phyloP scores from a whole-genome alignment of 2,113 vertebrate species.

The Anoura caudifer region DNA sequence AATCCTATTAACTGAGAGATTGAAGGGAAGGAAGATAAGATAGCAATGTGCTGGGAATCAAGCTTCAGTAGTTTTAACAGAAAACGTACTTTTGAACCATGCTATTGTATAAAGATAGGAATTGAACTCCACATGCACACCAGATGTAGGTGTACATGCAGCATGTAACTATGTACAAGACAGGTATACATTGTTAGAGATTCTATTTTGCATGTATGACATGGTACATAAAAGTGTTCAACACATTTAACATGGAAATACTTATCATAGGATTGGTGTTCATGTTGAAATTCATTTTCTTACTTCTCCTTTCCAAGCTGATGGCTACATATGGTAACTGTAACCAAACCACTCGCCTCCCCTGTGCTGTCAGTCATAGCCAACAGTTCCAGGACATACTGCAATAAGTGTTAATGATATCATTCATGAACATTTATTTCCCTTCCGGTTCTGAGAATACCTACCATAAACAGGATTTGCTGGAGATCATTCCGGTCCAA shows the following conservation, averaged over 20 bases:
- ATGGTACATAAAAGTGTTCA: not conserved
- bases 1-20: constrained; percentile 79
- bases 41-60: constrained; percentile 72
- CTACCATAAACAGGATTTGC: not conserved
- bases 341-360: not conserved
- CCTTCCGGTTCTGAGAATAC: not conserved
- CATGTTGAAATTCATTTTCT: not conserved
- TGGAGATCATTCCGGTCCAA: not conserved
- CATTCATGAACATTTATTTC: not conserved
- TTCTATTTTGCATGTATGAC: not conserved
- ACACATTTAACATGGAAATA: not conserved
- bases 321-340: not conserved
- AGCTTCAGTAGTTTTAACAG: constrained; percentile 76
- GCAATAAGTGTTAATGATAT: not conserved
- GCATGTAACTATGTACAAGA: not conserved
- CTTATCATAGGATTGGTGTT: not conserved
- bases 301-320: not conserved
- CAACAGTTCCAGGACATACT: not conserved
- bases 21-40: constrained; percentile 76
- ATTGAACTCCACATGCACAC: not conserved
- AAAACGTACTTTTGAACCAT: constrained; percentile 63
- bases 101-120: constrained; percentile 53
- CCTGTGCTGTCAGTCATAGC: not conserved
- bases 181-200: not conserved
- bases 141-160: not conserved